A percentile compares a stretch with the other conserved stretches of the same genome.
These are phyloP conservation scores for Reticulitermes speratus DNA, from an alignment of 1,140 invertebrate species.

Conservation along the genomic window DNA sequence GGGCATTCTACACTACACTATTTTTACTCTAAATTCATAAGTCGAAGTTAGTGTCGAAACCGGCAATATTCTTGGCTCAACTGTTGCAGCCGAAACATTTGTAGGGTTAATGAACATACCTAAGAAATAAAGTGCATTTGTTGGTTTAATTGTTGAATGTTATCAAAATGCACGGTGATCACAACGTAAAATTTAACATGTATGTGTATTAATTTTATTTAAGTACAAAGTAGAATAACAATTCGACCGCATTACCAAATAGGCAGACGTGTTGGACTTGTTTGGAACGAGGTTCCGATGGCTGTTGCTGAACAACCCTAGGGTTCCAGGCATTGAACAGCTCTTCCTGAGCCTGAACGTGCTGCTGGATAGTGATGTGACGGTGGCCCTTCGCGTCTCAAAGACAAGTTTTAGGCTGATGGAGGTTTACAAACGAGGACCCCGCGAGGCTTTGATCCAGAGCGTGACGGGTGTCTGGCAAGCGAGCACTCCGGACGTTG, in stretches of 20 bases:
- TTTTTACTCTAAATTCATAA: too few species aligned
- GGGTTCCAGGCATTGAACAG: not conserved
- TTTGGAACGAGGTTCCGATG: not conserved
- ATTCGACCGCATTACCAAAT: not conserved
- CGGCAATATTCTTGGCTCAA: too few species aligned
- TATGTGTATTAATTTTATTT: too few species aligned
- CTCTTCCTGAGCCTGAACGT: not conserved
- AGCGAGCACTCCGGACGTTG: not conserved
- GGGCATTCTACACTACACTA: too few species aligned
- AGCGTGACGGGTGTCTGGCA: not conserved
- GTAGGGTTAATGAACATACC: too few species aligned
- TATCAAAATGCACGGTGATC: too few species aligned
- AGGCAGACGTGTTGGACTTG: not conserved
- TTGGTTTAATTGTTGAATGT: too few species aligned
- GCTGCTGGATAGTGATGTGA: slow-evolving; percentile 8
- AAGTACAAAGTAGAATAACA: too few species aligned
- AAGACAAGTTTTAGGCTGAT: not conserved
- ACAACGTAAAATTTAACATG: too few species aligned
- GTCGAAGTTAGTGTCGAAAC: too few species aligned
- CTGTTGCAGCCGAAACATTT: too few species aligned
- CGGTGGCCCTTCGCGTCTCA: not conserved
- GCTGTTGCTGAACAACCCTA: not conserved
- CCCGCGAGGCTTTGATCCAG: not conserved
- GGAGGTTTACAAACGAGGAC: slow-evolving; percentile 23
- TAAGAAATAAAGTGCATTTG: too few species aligned